Conservation (phyloP, 2,797 vertebrate species). For the Bryconaethiops microstoma region DNA sequence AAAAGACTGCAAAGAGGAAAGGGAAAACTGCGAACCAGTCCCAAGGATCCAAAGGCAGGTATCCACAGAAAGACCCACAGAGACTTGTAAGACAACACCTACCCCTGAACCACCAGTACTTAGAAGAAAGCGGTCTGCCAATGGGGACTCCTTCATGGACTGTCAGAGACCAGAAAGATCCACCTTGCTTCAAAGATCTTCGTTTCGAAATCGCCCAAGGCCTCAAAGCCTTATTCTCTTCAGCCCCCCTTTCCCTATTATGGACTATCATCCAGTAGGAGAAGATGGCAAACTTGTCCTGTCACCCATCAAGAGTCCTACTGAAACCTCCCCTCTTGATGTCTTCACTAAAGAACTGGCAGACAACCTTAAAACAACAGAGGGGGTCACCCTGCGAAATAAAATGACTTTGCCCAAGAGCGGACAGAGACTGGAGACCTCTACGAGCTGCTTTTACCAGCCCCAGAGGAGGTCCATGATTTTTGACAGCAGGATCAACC, state of each 20-base stretch:
- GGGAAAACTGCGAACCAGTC: slow-evolving; percentile 78
- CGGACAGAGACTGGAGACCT: slow-evolving; percentile 96
- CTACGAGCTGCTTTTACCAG: slow-evolving; percentile 98
- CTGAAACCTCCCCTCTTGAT: slow-evolving; percentile 78
- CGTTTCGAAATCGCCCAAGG: slow-evolving; percentile 91
- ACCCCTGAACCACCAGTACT: slow-evolving; percentile 79
- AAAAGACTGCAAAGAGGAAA: slow-evolving; percentile 79
- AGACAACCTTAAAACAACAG: slow-evolving; percentile 79
- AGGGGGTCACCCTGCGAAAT: slow-evolving; percentile 85
- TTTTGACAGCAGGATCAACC: slow-evolving; percentile 91
- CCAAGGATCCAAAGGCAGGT: slow-evolving; percentile 67
- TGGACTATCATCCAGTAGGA: slow-evolving; percentile 88
- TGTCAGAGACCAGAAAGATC: slow-evolving; percentile 85
- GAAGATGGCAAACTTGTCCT: slow-evolving; percentile 85
- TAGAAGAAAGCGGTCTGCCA: slow-evolving; percentile 84
- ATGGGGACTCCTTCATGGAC: slow-evolving; percentile 84
- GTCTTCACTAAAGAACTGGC: slow-evolving; percentile 80
- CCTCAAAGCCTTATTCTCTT: slow-evolving; percentile 97
- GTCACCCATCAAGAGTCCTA: slow-evolving; percentile 87
- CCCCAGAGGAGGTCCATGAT: slow-evolving; percentile 97
- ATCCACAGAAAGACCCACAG: slow-evolving; percentile 64
- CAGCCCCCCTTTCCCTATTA: slow-evolving; percentile 95
- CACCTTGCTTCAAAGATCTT: slow-evolving; percentile 85
- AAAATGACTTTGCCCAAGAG: slow-evolving; percentile 99
- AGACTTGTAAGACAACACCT: slow-evolving; percentile 66